Evolutionary conservation across 2,888 invertebrate species (phyloP).

Genomic region (Cephus sareptanus): DNA sequence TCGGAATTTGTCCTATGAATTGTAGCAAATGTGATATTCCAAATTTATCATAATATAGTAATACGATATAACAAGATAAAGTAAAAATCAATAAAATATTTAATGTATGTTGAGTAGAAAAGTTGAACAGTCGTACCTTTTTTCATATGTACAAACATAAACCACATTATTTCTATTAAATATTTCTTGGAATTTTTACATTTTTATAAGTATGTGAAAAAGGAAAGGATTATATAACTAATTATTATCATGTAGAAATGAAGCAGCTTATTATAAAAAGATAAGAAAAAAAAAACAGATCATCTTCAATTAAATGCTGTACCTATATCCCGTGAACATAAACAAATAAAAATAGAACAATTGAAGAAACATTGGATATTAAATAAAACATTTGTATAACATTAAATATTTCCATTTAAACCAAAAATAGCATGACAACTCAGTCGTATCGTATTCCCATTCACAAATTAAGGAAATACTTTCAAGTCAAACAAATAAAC

Average conservation of each 20-base stretch:
- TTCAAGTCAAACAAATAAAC: not conserved
- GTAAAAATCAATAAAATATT: not conserved
- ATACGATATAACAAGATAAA: not conserved
- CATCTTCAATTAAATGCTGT: constrained; percentile 29
- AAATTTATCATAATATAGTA: not conserved
- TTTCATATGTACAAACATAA: not conserved
- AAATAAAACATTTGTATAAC: not conserved
- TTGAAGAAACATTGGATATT: constrained; percentile 9
- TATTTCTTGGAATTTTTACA: not conserved
- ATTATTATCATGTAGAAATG: too few relatives aligned
- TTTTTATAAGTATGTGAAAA: not conserved
- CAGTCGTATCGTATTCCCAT: not conserved
- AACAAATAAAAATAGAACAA: constrained; percentile 14
- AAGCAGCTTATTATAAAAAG: not conserved
- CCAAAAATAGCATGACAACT: not conserved
- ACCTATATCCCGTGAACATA: constrained; percentile 13
- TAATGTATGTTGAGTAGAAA: not conserved
- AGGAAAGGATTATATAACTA: not conserved
- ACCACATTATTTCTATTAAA: not conserved
- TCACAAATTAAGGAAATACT: not conserved
- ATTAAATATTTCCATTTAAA: not conserved
- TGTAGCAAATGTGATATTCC: not conserved
- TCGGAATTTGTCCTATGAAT: not conserved
- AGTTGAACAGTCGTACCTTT: not conserved
- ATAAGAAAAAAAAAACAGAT: constrained; percentile 22